Conservation (phyloP, 2,888 invertebrate genomes). For the Erebia palarica region DNA sequence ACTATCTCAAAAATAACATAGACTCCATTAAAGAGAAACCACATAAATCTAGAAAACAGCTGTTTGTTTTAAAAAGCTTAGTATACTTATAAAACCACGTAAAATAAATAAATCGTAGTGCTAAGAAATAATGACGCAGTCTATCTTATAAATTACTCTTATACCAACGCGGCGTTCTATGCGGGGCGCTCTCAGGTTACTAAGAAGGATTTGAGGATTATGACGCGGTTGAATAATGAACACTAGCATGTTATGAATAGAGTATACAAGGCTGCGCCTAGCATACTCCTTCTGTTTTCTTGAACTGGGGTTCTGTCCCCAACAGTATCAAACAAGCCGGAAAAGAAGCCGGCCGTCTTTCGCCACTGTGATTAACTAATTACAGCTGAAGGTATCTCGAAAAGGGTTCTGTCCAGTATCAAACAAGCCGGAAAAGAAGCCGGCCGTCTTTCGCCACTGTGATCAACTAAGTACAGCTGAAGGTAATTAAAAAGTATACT, state of each 20-base stretch:
- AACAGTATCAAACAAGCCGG: no score
- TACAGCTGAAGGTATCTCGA: no score
- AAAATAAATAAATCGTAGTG: constrained; percentile 3
- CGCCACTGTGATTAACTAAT: fast-evolving
- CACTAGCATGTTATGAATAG: background rate
- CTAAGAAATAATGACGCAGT: constrained; percentile 12
- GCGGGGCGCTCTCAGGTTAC: constrained; percentile 4
- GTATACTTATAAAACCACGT: background rate
- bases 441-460: no score
- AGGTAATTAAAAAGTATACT: no score
- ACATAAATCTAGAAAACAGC: constrained; percentile 4
- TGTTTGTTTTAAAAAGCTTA: constrained; percentile 3
- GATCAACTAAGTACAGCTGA: no score
- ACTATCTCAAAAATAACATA: background rate
- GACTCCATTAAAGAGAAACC: background rate
- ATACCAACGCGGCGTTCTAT: background rate
- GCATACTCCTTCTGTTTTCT: no score
- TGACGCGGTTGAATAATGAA: background rate
- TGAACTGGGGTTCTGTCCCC: no score
- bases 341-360: no score
- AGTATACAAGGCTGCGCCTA: no score
- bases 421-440: no score
- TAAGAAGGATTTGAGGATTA: background rate
- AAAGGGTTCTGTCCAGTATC: no score
- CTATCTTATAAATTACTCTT: constrained; percentile 4